Percentiles rank a stretch among this genome's conserved stretches.
These are phyloP conservation scores for Nasonovia ribisnigri DNA, from an alignment of 2,888 invertebrate genomes.

Conservation along the genomic window DNA sequence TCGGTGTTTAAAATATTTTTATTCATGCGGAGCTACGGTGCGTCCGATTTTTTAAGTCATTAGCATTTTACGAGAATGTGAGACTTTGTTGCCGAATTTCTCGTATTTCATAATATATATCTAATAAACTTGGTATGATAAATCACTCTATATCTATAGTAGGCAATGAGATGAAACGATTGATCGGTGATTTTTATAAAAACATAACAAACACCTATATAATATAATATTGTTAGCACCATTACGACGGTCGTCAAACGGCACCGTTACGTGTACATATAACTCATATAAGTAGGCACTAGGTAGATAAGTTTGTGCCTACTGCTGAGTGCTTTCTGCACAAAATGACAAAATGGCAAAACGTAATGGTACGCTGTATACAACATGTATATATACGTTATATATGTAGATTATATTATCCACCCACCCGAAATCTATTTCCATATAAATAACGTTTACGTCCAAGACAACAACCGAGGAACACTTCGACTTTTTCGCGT, in stretches of 20 bases:
- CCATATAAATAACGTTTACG: not conserved
- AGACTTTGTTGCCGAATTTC: not conserved
- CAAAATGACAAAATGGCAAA: not conserved
- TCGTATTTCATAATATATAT: not conserved
- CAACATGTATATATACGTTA: not conserved
- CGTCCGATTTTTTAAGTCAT: not conserved
- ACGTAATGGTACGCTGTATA: not conserved
- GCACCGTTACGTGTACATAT: not conserved
- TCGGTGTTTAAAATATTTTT: too few relatives aligned
- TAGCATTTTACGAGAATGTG: not conserved
- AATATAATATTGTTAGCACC: not conserved
- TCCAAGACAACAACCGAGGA: not conserved
- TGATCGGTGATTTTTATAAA: not conserved
- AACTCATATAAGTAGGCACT: too few relatives aligned
- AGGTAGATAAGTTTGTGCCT: not conserved
- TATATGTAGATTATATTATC: not conserved
- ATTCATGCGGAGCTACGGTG: too few relatives aligned
- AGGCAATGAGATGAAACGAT: not conserved
- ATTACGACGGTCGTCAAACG: not conserved
- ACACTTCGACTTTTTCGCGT: not conserved
- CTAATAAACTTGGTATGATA: not conserved
- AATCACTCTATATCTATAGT: not conserved
- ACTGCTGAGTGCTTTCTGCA: not conserved
- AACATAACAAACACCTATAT: not conserved
- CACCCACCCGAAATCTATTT: not conserved